Conservation (phyloP, 2,113 vertebrate genomes). For the Ranitomeya imitator region DNA sequence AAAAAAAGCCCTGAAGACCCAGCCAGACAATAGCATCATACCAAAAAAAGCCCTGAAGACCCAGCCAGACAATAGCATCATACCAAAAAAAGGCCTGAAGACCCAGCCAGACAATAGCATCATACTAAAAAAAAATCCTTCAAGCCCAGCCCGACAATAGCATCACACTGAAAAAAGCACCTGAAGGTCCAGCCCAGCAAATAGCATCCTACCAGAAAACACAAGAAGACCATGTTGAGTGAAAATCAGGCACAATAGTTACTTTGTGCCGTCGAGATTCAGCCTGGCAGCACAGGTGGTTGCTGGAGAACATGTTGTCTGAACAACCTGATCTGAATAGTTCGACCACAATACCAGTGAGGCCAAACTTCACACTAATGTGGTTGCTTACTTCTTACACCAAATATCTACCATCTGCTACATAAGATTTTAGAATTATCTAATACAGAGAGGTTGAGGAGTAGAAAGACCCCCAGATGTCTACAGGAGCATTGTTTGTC, state of each 20-base stretch:
- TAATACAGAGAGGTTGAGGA: neutral
- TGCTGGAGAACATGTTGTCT: neutral
- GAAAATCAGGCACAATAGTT: neutral
- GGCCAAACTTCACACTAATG: neutral
- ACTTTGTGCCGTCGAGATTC: neutral
- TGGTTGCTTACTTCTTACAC: neutral
- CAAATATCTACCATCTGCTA: neutral
- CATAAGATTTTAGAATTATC: neutral
- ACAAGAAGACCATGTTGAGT: too few species aligned
- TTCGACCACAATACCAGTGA: neutral
- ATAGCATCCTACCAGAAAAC: too few species aligned
- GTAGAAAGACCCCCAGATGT: neutral
- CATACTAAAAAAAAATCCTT: too few species aligned
- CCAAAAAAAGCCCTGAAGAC: too few species aligned
- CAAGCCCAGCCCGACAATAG: too few species aligned
- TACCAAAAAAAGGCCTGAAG: too few species aligned
- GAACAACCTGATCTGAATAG: neutral
- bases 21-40: too few species aligned
- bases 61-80: too few species aligned
- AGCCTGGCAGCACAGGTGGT: neutral
- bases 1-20: too few species aligned
- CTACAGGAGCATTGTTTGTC: neutral
- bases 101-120: too few species aligned
- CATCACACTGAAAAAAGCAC: too few species aligned
- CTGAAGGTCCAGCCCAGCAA: too few species aligned